These are phyloP conservation scores for Carterocephalus palaemon DNA, from an alignment of 2,888 invertebrate species.

Conservation along the genomic window DNA sequence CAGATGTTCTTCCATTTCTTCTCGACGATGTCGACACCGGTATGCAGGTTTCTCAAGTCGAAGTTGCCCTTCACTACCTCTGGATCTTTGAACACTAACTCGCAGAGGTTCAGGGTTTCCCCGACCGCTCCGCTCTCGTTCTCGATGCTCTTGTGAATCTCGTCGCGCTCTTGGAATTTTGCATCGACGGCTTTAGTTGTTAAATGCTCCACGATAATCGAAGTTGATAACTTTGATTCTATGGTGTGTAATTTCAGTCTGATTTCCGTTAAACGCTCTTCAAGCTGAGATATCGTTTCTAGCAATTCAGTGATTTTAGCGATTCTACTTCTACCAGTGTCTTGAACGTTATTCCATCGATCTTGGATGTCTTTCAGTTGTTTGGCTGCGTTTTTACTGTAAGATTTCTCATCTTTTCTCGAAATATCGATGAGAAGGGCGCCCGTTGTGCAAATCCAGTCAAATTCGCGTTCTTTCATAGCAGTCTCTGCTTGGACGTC, in stretches of 20 bases:
- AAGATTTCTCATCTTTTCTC: conserved; percentile 79
- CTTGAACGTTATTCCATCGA: conserved; percentile 83
- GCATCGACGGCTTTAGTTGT: conserved; percentile 83
- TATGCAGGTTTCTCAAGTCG: conserved; percentile 82
- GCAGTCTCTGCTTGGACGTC: conserved; percentile 87
- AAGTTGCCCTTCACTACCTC: conserved; percentile 85
- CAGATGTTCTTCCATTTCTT: conserved; percentile 89
- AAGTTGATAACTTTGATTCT: conserved; percentile 83
- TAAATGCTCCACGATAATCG: conserved; percentile 82
- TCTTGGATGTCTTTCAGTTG: conserved; percentile 80
- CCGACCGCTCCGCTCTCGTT: conserved; percentile 87
- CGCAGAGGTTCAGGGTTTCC: conserved; percentile 88
- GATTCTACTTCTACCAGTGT: conserved; percentile 82
- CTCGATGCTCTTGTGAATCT: conserved; percentile 86
- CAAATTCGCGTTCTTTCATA: conserved; percentile 86
- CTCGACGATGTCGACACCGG: conserved; percentile 84
- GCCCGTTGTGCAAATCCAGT: conserved; percentile 86
- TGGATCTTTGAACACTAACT: conserved; percentile 85
- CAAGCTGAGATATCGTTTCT: conserved; percentile 83
- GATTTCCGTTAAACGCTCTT: conserved; percentile 85
- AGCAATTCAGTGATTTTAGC: conserved; percentile 86
- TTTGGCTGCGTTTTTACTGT: conserved; percentile 76
- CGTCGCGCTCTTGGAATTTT: conserved; percentile 84
- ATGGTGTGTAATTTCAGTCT: conserved; percentile 85
- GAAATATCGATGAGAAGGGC: conserved; percentile 81